Base-by-base conservation (phyloP, 2,888 invertebrate species). In the Alentia gelatinosa region DNA sequence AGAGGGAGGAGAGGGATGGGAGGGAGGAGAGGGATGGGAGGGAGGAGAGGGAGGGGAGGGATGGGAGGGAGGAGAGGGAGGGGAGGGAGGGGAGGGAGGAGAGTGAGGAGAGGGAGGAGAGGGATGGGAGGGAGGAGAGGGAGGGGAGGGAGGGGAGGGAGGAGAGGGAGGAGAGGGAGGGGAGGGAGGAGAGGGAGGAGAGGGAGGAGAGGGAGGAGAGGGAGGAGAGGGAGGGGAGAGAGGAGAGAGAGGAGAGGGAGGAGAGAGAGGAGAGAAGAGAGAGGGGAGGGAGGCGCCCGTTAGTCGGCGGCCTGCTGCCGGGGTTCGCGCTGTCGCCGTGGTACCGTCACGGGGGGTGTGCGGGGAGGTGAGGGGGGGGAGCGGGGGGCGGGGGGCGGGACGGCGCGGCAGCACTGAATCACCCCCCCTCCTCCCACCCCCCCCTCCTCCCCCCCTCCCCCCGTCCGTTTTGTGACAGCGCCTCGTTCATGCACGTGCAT, bases 191-290 rank as follows among this genome's bases (percentile, higher is more conserved):
- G 37, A 79, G 35, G 79, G 19, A 35, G 37, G 39, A 7, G 19
- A n/a, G 7, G 9, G 79, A 1, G 40, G 42, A 30, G 39, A 19
- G 26, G 26, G 23, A 39, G 42, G 35, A 84, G 19, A 91, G 90
- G n/a, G 92, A 89, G 50, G 89, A 23, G 79, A 86, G 74, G 35
- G 19, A 89, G 37, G 33, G 26, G 68, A 12, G 68, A 89, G 39
- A 26, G 33, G 50, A 56, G 0, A 30, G 68, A 30, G 47, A 56
- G 89, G 89, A 56, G 33, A 37, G 33, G 37, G 47, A 35, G 33
- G 56, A 42, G 33, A 33, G 86, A 26, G n/a, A 88, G 91, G 19
- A 79, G 89, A 23, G 42, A 68, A 83, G 95, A 95, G 4, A 94
- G 94, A 90, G n/a, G 33, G 33, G 33, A 33, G 74, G 35, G 74